Conservation (phyloP, 2,113 vertebrate species). For the Tamias sibiricus region DNA sequence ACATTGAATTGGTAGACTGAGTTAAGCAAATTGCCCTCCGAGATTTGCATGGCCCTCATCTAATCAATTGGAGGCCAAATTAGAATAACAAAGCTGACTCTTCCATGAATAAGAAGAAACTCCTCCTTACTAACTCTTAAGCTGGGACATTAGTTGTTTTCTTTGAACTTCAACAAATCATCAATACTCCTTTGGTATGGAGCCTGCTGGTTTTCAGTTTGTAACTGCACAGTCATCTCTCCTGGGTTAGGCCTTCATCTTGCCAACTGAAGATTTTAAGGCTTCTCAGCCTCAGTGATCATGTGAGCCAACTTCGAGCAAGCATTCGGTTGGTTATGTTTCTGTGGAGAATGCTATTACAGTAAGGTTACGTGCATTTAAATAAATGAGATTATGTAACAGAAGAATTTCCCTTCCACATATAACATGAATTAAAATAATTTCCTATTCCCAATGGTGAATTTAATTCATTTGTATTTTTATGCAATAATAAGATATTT, state of each 20-base stretch:
- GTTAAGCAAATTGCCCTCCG: not conserved
- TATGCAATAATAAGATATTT: conserved; percentile 3
- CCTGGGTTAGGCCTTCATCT: not conserved
- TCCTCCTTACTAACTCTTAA: not conserved
- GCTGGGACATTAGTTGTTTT: not conserved
- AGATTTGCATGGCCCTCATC: not conserved
- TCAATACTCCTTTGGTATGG: not conserved
- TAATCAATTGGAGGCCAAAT: not conserved
- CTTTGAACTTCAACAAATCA: not conserved
- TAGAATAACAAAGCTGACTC: not conserved
- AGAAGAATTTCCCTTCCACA: not conserved
- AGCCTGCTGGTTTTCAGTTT: not conserved
- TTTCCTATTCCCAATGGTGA: not conserved
- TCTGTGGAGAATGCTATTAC: not conserved
- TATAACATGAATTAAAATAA: not conserved
- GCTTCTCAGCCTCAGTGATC: not conserved
- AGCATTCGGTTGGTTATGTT: not conserved
- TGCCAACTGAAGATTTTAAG: not conserved
- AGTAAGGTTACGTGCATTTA: not conserved
- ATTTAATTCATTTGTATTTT: not conserved
- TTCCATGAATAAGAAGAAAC: not conserved
- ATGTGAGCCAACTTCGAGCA: not conserved
- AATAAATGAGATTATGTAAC: not conserved
- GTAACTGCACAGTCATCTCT: not conserved
- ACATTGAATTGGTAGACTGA: not conserved